phyloP scores from a whole-genome alignment of 2,888 invertebrate species.

The Ernsta delagoae region DNA sequence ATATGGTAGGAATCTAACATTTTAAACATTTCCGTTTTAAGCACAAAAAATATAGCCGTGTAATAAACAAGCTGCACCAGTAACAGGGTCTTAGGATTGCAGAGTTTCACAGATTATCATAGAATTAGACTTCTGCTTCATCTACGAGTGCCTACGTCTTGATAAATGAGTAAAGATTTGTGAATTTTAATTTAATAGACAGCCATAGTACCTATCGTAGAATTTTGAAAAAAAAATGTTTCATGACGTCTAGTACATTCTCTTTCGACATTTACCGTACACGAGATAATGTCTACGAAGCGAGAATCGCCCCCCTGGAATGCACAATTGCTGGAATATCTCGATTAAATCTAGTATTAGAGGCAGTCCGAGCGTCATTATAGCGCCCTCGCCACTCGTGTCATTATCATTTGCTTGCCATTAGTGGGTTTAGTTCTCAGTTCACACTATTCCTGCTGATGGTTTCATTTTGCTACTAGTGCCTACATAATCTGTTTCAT shows the following conservation, averaged over 20 bases:
- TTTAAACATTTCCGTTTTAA: neutral
- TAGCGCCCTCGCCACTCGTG: constrained; percentile 24
- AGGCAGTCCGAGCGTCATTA: constrained; percentile 32
- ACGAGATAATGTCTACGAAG: neutral
- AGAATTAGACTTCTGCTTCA: too few relatives aligned
- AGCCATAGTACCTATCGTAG: too few relatives aligned
- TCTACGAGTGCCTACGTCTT: too few relatives aligned
- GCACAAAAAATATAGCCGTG: too few relatives aligned
- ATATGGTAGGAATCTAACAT: neutral
- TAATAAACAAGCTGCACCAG: too few relatives aligned
- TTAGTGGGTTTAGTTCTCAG: constrained; percentile 32
- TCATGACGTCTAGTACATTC: too few relatives aligned
- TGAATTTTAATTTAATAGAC: too few relatives aligned
- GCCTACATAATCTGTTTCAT: neutral
- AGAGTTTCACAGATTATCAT: too few relatives aligned
- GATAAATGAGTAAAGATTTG: too few relatives aligned
- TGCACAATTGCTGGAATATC: constrained; percentile 24
- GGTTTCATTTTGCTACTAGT: constrained; percentile 20
- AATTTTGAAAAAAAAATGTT: too few relatives aligned
- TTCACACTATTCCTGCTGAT: constrained; percentile 23
- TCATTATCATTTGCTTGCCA: constrained; percentile 37
- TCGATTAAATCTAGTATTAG: constrained; percentile 29
- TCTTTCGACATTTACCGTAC: neutral
- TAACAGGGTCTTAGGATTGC: too few relatives aligned
- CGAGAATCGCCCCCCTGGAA: neutral